A percentile compares a stretch with the other conserved stretches of the same genome.
These are phyloP conservation scores for Calonectris borealis DNA, from an alignment of 2,113 vertebrate genomes.

Conservation along the genomic window DNA sequence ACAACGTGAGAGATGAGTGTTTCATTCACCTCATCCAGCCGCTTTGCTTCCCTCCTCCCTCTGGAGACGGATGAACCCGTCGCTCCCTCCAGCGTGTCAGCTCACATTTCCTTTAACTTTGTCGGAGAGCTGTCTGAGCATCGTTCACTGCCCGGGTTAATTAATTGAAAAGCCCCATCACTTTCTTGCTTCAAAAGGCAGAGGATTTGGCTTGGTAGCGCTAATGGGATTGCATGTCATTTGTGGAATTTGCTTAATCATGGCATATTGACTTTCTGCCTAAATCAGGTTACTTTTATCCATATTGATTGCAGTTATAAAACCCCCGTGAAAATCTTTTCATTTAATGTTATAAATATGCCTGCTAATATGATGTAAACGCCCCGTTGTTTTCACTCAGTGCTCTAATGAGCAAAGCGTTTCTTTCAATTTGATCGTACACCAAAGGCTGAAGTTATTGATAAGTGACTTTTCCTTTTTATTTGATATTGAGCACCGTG, in stretches of 20 bases:
- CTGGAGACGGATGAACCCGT: background rate
- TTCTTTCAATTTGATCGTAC: background rate
- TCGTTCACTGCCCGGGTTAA: background rate
- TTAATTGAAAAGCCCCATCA: background rate
- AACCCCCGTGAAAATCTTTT: background rate
- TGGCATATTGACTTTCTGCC: conserved; percentile 15
- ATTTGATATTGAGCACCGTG: background rate
- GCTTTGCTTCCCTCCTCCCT: background rate
- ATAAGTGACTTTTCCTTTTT: background rate
- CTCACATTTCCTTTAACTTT: background rate
- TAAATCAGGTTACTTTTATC: conserved; percentile 27
- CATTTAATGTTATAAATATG: background rate
- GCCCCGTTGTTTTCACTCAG: background rate
- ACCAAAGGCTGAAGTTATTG: background rate
- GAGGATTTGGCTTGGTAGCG: background rate
- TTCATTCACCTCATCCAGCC: background rate
- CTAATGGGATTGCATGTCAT: background rate
- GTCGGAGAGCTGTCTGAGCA: background rate
- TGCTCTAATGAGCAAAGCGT: background rate
- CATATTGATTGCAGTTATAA: background rate
- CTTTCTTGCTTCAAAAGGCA: conserved; percentile 9
- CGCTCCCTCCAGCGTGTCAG: background rate
- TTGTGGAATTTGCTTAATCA: conserved; percentile 20
- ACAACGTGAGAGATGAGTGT: background rate
- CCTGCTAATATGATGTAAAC: background rate